A percentile compares a stretch with the other conserved stretches of the same genome.
Conservation (phyloP, 2,888 invertebrate genomes). For the Trissolcus brochymenae region DNA sequence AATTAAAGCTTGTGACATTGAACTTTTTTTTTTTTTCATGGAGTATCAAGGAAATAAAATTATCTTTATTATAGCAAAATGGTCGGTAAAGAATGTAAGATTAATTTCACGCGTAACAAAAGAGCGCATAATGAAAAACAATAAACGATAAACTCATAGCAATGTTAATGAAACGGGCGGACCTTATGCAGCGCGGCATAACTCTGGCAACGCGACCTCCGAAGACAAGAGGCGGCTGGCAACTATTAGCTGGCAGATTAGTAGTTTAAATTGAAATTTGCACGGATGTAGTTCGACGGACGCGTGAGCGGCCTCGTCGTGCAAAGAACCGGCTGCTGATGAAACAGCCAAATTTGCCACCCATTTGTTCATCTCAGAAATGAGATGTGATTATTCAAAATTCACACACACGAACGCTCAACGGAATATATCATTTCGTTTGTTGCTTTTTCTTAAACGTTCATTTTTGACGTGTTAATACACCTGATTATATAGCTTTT, state of each 20-base stretch:
- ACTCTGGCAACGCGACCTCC: constrained; percentile 40
- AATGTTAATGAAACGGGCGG: constrained; percentile 31
- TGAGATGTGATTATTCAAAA: constrained; percentile 70
- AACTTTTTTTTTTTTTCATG: not conserved
- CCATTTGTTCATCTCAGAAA: constrained; percentile 72
- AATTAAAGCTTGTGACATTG: not conserved
- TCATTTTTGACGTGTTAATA: too few relatives aligned
- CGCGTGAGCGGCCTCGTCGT: constrained; percentile 77
- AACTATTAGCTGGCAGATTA: constrained; percentile 76
- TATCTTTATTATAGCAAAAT: not conserved
- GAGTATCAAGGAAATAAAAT: not conserved
- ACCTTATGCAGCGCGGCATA: not conserved
- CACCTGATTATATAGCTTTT: too few relatives aligned
- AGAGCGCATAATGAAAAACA: constrained; percentile 41
- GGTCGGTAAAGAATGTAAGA: constrained; percentile 8
- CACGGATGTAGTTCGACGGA: constrained; percentile 74
- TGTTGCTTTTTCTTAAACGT: too few relatives aligned
- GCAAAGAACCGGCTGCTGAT: constrained; percentile 73
- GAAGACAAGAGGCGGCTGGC: constrained; percentile 59
- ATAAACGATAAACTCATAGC: constrained; percentile 48
- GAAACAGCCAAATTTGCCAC: constrained; percentile 74
- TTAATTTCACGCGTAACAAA: constrained; percentile 47
- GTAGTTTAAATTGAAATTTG: constrained; percentile 77
- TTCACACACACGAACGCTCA: constrained; percentile 49
- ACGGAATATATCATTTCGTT: too few relatives aligned